Conservation (phyloP, 2,113 vertebrate species). For the Aspiorhynchus laticeps region DNA sequence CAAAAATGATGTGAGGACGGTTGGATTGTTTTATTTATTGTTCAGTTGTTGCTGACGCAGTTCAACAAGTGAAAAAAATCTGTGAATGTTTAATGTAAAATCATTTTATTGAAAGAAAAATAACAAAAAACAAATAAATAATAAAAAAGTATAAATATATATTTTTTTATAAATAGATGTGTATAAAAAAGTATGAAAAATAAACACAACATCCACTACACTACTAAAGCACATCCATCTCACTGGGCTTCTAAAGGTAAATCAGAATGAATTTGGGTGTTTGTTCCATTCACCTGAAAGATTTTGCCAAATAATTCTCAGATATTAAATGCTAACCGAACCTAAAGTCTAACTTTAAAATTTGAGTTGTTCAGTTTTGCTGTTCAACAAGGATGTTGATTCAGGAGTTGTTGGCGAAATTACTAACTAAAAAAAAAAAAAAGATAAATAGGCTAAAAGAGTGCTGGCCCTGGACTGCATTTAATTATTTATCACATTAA, state of each 20-base stretch:
- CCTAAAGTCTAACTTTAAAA: no score
- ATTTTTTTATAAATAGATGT: no score
- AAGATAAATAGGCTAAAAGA: background rate
- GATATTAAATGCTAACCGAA: background rate
- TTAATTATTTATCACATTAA: background rate
- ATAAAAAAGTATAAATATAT: background rate
- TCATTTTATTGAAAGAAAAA: constrained; percentile 19
- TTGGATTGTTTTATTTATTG: background rate
- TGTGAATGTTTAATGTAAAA: constrained; percentile 4
- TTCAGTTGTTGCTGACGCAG: background rate
- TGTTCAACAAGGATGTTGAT: background rate
- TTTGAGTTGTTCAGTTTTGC: no score
- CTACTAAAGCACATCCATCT: background rate
- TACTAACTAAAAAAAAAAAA: background rate
- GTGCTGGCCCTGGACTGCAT: background rate
- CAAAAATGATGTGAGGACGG: background rate
- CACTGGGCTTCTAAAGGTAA: background rate
- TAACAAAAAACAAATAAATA: constrained; percentile 14
- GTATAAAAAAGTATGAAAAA: constrained; percentile 6
- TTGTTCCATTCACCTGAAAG: background rate
- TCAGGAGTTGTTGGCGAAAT: background rate
- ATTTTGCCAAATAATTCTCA: background rate
- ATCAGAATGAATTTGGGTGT: background rate
- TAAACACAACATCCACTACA: background rate
- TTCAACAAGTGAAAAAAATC: background rate